A percentile compares a stretch with the other conserved stretches of the same genome.
These are phyloP conservation scores for Delphinapterus leucas DNA, from an alignment of 2,113 vertebrate genomes.

Conservation along the genomic window DNA sequence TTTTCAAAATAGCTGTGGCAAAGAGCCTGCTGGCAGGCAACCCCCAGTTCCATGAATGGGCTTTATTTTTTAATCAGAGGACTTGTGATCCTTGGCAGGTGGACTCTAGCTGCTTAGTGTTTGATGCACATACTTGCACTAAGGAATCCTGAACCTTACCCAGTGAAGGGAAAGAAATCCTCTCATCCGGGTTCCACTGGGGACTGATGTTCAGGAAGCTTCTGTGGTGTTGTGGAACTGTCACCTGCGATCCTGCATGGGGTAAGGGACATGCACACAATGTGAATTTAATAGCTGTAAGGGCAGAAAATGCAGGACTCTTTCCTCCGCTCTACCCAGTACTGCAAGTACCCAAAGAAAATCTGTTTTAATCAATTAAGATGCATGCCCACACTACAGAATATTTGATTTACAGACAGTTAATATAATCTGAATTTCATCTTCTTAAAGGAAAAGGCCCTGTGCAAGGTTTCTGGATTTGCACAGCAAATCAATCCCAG, in stretches of 20 bases:
- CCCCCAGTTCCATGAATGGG: background rate
- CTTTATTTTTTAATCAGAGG: constrained; percentile 42
- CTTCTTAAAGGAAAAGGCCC: background rate
- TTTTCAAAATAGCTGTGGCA: background rate
- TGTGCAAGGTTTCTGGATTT: background rate
- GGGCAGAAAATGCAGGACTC: background rate
- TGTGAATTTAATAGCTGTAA: background rate
- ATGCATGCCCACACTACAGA: background rate
- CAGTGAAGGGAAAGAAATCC: background rate
- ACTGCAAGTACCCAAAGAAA: background rate
- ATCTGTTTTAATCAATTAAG: background rate
- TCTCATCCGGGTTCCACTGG: background rate
- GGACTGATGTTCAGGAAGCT: background rate
- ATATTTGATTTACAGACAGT: background rate
- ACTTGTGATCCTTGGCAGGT: background rate
- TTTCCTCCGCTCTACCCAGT: background rate
- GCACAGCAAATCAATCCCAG: background rate
- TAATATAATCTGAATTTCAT: background rate
- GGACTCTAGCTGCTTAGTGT: background rate
- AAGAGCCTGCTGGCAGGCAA: background rate
- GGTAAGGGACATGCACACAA: background rate
- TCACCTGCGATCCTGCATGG: background rate
- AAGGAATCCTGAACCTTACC: background rate
- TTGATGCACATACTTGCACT: background rate
- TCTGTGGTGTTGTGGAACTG: background rate